Base-by-base conservation (phyloP, 2,888 invertebrate species). In the Micropterix aruncella region DNA sequence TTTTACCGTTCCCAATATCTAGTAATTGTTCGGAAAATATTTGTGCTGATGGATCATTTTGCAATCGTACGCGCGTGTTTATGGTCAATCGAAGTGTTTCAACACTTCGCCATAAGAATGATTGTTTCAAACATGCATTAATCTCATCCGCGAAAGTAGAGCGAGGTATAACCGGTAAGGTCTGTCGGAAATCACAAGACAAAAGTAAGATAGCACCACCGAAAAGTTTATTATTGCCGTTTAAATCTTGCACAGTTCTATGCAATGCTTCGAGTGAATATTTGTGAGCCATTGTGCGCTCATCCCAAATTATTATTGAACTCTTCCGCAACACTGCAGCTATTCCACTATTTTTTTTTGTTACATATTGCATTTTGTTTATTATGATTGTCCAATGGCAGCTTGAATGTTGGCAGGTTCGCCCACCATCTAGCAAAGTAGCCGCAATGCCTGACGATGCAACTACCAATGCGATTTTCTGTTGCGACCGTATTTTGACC, bases 391-490 rank as follows among this genome's bases (percentile, higher is more conserved):
- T 47, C 27, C 27, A 46, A 14, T 46, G 43, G 46, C 43, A 57
- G 47, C 43, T 57, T 57, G n/a, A 59, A 54, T 16, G 53, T 48
- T 38, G 56, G 56, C 52, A 60, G 61, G 56, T 59, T 38, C 53
- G 39, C 9, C 43, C 41, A 16, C 41, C 48, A 27, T 52, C 49
- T 15, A 66, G 46, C 9, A 65, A 50, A 27, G 58, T 61, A 12
- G 60, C 59, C 15, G 60, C 60, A 42, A 64, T 63, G 3, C 61
- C 60, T 4, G 60, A 60, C 36, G 57, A 62, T 4, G 62, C 62
- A 19, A 63, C 48, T 5, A 59, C 56, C 37, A 64, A 43, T n/a
- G 57, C 58, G 27, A 59, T 56, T 2, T 51, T 46, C 40, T 52
- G 51, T 44, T 54, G 46, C 19, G 49, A 50, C 41, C 57, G 50